Evolutionary conservation across 53 echinoderm and acorn worm species (phyloP), one percentile per base, ranked within the genome.

Genomic region (Patiria pectinifera): DNA sequence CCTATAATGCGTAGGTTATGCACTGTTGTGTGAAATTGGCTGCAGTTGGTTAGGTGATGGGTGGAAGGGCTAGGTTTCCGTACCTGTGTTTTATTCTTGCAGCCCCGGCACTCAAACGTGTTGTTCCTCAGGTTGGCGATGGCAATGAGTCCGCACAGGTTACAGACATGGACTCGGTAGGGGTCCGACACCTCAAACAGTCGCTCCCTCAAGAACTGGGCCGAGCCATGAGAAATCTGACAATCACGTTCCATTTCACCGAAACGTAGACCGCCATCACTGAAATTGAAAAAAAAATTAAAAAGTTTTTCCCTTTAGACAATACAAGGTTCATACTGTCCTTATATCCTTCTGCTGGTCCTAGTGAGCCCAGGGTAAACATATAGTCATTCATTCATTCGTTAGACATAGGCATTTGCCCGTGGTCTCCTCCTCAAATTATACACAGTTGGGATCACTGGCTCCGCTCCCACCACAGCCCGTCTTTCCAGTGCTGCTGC

Each of bases 181-280:
- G 98, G 98, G 75, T 98, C 98, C 0, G 98, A 98, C 3, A 96
- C 98, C 89, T 96, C 96, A 80, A 98, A 98, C 76, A 98, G 94
- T 91, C 98, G 94, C 82, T 98, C 98, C n/a, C 96, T 89, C 21
- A 98, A 89, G 94, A 98, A 98, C 89, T 98, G 96, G 43, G 98
- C 98, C 8, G 98, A 95, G 80, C 98, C 98, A 35, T 98, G 98
- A 80, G 98, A 93, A 45, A 98, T 98, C 91, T 98, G 98, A 86
- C 98, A 98, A 95, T 98, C 98, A 46, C 98, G 95, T 83, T 98
- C 98, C 98, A 98, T 98, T 85, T 98, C 98, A 48, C 98, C 98
- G 62, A 98, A 98, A 59, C 98, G 96, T 13, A 98, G 96, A 92
- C 98, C 98, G 62, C 98, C 98, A 86, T 98, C 98, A 84, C 98